Conservation (phyloP, 2,797 vertebrate species). For the Halcyon badia region DNA sequence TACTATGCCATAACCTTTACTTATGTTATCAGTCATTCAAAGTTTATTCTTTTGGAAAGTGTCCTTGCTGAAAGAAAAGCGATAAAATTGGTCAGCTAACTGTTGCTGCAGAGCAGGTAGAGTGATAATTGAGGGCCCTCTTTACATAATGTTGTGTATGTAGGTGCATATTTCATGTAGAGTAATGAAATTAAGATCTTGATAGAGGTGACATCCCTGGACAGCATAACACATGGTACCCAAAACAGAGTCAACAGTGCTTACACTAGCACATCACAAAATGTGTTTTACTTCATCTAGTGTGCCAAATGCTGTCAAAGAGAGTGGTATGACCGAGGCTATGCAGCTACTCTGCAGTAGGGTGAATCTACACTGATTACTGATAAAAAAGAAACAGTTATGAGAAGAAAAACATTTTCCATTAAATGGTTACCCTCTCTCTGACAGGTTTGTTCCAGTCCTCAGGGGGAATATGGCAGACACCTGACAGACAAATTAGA, state of each 20-base stretch:
- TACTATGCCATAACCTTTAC: not conserved
- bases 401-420: not conserved
- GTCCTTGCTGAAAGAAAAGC: not conserved
- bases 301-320: not conserved
- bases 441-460: not conserved
- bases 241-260: not conserved
- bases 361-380: not conserved
- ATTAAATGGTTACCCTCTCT: not conserved
- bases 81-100: not conserved
- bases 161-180: not conserved
- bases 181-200: not conserved
- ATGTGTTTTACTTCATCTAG: not conserved
- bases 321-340: fast-evolving
- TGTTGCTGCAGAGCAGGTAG: not conserved
- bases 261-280: not conserved
- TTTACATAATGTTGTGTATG: not conserved
- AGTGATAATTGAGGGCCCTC: not conserved
- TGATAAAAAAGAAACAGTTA: not conserved
- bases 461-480: not conserved
- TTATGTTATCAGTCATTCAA: not conserved
- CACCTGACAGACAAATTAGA: not conserved
- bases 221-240: not conserved
- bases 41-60: not conserved
- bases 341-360: not conserved
- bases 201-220: not conserved